Evolutionary conservation across 92 coral and sea anemone species (phyloP).

Genomic region (Galaxea fascicularis): DNA sequence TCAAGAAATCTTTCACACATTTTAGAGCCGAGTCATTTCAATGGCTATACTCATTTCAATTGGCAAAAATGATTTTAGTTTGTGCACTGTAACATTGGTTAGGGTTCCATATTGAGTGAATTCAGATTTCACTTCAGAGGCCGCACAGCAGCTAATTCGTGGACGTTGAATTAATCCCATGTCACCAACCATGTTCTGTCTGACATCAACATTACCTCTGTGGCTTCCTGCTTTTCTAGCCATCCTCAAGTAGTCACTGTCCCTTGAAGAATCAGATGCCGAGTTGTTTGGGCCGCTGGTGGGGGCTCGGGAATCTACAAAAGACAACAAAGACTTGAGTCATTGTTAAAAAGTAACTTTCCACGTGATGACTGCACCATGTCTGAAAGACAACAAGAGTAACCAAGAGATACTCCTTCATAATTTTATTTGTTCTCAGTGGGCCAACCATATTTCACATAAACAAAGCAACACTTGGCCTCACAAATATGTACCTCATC

Average conservation of each 20-base stretch:
- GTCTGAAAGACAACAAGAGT: too few relatives aligned
- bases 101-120: not conserved
- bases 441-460: too few relatives aligned
- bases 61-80: not conserved
- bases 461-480: too few relatives aligned
- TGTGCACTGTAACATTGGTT: not conserved
- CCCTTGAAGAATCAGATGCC: not conserved
- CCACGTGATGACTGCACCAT: too few relatives aligned
- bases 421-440: too few relatives aligned
- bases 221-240: slow-evolving; percentile 43
- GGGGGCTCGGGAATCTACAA: slow-evolving; percentile 24
- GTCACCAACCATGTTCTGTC: not conserved
- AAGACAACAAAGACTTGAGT: too few relatives aligned
- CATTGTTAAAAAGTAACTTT: too few relatives aligned
- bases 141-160: not conserved
- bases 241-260: slow-evolving; percentile 29
- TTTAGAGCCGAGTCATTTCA: too few relatives aligned
- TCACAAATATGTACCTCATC: too few relatives aligned
- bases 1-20: not conserved
- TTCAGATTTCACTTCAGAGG: not conserved
- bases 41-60: too few relatives aligned
- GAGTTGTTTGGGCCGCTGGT: slow-evolving; percentile 24
- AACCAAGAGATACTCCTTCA: too few relatives aligned
- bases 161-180: too few relatives aligned
- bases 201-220: slow-evolving; percentile 7